Evolutionary conservation across 2,113 vertebrate genomes (phyloP).

Genomic region (Saccopteryx leptura): DNA sequence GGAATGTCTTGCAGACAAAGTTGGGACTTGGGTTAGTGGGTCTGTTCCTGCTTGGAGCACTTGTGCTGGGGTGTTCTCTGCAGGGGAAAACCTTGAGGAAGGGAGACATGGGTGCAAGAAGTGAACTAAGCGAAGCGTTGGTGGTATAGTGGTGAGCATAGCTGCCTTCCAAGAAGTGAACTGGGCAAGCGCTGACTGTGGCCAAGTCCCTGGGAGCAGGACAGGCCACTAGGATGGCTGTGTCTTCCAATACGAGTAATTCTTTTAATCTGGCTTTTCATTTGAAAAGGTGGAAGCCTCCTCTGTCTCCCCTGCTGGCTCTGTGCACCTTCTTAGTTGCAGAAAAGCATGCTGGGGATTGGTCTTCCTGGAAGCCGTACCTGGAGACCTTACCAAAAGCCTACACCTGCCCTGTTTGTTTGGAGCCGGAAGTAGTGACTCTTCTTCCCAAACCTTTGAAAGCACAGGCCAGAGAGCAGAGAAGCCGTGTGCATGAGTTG

Average conservation of each 20-base stretch:
- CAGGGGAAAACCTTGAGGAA: background rate
- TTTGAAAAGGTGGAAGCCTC: conserved; percentile 88
- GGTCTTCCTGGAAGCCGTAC: conserved; percentile 94
- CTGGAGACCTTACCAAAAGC: conserved; percentile 91
- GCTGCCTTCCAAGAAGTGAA: conserved; percentile 89
- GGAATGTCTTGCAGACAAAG: background rate
- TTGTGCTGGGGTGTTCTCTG: accelerated
- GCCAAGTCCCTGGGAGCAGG: background rate
- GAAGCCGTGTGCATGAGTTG: conserved; percentile 85
- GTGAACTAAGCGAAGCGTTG: conserved; percentile 74
- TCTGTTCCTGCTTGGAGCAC: background rate
- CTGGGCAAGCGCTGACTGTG: background rate
- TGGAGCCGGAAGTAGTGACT: conserved; percentile 84
- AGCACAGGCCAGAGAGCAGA: conserved; percentile 90
- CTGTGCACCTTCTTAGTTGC: conserved; percentile 95
- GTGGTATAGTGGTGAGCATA: conserved; percentile 92
- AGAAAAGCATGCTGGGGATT: conserved; percentile 90
- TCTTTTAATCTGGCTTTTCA: background rate
- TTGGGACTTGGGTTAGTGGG: background rate
- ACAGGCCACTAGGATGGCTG: background rate
- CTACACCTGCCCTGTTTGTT: conserved; percentile 93
- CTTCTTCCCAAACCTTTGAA: conserved; percentile 89
- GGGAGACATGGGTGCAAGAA: background rate
- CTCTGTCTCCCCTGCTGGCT: conserved; percentile 91
- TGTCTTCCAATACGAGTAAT: background rate